Evolutionary conservation across 2,888 invertebrate genomes (phyloP).

Genomic region (Campaea margaritaria): DNA sequence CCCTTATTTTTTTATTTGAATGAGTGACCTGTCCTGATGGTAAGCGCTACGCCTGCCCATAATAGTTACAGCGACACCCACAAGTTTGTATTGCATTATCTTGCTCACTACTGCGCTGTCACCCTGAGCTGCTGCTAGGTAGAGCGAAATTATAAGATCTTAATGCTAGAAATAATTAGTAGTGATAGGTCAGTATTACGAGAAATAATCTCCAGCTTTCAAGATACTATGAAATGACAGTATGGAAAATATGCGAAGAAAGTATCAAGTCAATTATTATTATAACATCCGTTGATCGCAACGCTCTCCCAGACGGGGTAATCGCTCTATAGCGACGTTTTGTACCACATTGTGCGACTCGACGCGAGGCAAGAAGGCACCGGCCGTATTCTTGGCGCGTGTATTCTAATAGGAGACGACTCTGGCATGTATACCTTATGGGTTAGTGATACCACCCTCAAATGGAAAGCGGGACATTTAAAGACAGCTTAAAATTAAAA

Average conservation of each 20-base stretch:
- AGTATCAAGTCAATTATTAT: constrained; percentile 35
- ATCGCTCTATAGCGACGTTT: constrained; percentile 78
- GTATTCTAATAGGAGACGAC: constrained; percentile 73
- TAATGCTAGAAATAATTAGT: too few relatives aligned
- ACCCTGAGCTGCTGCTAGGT: too few relatives aligned
- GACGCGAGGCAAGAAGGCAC: constrained; percentile 64
- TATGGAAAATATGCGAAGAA: not conserved
- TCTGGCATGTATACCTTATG: constrained; percentile 56
- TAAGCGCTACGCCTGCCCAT: too few relatives aligned
- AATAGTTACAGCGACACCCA: too few relatives aligned
- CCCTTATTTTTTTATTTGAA: too few relatives aligned
- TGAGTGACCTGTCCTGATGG: too few relatives aligned
- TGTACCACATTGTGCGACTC: constrained; percentile 68
- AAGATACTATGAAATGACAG: too few relatives aligned
- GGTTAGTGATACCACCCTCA: constrained; percentile 7
- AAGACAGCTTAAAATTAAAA: not conserved
- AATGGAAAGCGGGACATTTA: not conserved
- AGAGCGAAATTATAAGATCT: too few relatives aligned
- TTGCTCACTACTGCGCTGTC: too few relatives aligned
- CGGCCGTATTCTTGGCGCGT: constrained; percentile 69
- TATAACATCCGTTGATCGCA: constrained; percentile 8
- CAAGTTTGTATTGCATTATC: too few relatives aligned
- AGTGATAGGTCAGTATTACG: too few relatives aligned
- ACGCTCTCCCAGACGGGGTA: constrained; percentile 65
- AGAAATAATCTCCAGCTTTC: too few relatives aligned